Evolutionary conservation across 2,888 invertebrate species (phyloP), one percentile per base, ranked within the genome.

Genomic region (Perdita meconis): DNA sequence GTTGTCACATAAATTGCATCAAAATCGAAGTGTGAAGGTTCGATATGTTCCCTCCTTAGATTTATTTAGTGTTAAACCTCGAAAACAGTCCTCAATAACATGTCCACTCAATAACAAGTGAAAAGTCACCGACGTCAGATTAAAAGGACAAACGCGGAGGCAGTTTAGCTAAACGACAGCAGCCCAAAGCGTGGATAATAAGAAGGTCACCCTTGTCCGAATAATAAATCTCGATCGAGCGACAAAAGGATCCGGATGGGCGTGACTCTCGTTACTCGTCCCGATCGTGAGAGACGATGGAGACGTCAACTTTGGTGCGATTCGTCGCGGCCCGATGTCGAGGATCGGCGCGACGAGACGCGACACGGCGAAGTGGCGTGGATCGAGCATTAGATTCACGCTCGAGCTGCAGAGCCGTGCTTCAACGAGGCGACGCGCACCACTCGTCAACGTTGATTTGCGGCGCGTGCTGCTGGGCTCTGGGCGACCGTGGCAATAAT

Each of bases 231-330:
- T 89, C 77, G 69, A 64, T 22, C 68, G 80, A 73, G 65, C 74
- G 82, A 87, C 85, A 86, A 88, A 77, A 85, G 84, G 86, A 60
- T 80, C 74, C 66, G 68, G 73, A 86, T 88, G 88, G 91, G 91
- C 91, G 91, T 90, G 91, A 90, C 88, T 77, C 81, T 71, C 69
- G 69, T 76, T 79, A 74, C 71, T 83, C 80, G 80, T 84, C 84
- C 67, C 65, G 63, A 74, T 77, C 84, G 81, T 84, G 88, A 84
- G 83, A 86, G 88, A 92, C 91, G 86, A 92, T 91, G 86, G 90
- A 92, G 90, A 91, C 85, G 89, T 92, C 90, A 86, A 86, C 87
- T 85, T 87, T 90, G 90, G 89, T 90, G 74, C 78, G 73, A 92
- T 92, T 92, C 90, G 92, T 89, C 85, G 78, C 88, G 92, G 91